A percentile compares a stretch with the other conserved stretches of the same genome.
Conservation (phyloP, 1,140 invertebrate genomes). For the Pararge aegeria region DNA sequence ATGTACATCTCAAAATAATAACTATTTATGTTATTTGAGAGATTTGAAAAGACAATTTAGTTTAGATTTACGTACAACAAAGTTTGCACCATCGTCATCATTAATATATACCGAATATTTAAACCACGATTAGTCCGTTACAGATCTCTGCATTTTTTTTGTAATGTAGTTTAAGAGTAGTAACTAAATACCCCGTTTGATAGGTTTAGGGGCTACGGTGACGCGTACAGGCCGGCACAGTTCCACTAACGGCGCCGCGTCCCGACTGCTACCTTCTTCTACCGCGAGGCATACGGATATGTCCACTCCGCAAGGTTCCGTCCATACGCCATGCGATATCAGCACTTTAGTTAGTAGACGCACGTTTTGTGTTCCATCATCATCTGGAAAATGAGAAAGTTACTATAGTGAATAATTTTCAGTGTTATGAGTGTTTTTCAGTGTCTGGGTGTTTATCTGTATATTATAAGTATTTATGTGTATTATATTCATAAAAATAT, state of each 20-base stretch:
- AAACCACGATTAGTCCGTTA: not conserved
- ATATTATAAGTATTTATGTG: too few species aligned
- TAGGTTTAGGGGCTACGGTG: conserved; percentile 90
- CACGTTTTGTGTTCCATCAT: conserved; percentile 82
- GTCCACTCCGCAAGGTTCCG: conserved; percentile 93
- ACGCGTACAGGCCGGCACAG: conserved; percentile 94
- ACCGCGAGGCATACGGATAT: conserved; percentile 91
- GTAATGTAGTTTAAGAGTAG: not conserved
- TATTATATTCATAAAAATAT: too few species aligned
- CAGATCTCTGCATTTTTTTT: not conserved
- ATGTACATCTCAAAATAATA: too few species aligned
- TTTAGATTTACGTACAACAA: too few species aligned
- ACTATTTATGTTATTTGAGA: too few species aligned
- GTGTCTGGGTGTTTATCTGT: too few species aligned
- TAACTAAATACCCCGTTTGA: conserved; percentile 88
- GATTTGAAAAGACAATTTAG: too few species aligned
- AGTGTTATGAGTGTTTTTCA: too few species aligned
- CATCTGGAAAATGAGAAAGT: conserved; percentile 43
- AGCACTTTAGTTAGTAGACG: conserved; percentile 91
- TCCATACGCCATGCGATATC: conserved; percentile 94
- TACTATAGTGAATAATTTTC: too few species aligned
- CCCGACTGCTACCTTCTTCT: conserved; percentile 80
- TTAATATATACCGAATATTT: too few species aligned
- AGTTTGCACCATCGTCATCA: too few species aligned
- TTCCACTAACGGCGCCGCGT: conserved; percentile 86